Base-by-base conservation (phyloP, 2,797 vertebrate genomes). In the Gambusia yucatana region DNA sequence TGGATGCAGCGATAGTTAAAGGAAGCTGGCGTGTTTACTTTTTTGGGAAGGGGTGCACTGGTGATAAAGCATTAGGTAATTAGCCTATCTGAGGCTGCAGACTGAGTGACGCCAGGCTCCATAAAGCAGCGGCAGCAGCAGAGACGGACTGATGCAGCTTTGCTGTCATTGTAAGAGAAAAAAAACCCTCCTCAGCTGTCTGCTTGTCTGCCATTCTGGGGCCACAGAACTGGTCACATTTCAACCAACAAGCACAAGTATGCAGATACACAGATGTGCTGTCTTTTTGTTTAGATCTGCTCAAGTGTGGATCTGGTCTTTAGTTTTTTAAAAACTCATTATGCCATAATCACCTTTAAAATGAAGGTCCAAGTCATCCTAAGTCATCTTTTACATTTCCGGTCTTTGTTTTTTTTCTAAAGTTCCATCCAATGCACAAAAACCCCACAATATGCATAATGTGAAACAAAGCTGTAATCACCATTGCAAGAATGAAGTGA, bases 71-170 rank as follows among this genome's bases (percentile, higher is more conserved):
- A 89, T 93, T 90, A 94, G 95, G 95, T 96, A 95, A 96, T 96
- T 95, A 95, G 94, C 89, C 93, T 95, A 95, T 95, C 94, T 93
- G 93, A 95, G 94, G 85, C 91, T 91, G 93, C 90, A 98, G 98
- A 98, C 97, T 94, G 79, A 72, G 93, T 92, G 98, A 98, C 98
- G 98, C 97, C 98, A 94, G 95, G 84, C 90, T 96, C 94, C 90
- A 92, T 91, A 89, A 94, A 92, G 80, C 83, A 77, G 82, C 81
- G 73, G 80, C 83, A 82, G 79, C 76, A 43, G 82, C 75, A 77
- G 88, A 82, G 77, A 86, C 74, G 71, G 77, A 85, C 89, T 87
- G 93, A 91, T 93, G 92, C 91, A 83, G 93, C 89, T 83, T 75
- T 77, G 78, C 90, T 90, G 92, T 92, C 90, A 91, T 85, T 89